Evolutionary conservation across 2,113 vertebrate genomes (phyloP).

Genomic region (Saimiri boliviensis): DNA sequence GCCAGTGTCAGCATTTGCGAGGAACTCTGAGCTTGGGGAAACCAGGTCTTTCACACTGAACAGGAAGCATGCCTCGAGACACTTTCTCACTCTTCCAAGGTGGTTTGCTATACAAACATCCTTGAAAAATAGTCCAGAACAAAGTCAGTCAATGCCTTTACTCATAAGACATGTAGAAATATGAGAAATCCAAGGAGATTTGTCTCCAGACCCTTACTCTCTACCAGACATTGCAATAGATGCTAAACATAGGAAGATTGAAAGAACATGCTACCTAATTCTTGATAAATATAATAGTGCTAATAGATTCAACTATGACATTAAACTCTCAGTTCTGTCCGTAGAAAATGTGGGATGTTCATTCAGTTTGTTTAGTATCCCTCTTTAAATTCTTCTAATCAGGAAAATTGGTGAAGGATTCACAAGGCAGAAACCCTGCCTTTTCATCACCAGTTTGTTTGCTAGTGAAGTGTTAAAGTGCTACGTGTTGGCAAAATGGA

Average conservation of each 20-base stretch:
- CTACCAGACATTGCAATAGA: neutral
- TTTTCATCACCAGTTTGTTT: neutral
- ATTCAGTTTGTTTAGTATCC: neutral
- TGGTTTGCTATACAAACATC: neutral
- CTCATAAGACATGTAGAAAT: neutral
- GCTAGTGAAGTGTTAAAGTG: neutral
- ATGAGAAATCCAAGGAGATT: neutral
- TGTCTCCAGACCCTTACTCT: neutral
- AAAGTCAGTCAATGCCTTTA: neutral
- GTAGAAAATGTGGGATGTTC: neutral
- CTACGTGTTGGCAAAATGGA: neutral
- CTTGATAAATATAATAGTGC: neutral
- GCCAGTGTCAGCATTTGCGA: neutral
- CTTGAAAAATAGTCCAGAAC: neutral
- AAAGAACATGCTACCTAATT: neutral
- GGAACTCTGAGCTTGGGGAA: neutral
- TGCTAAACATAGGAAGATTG: neutral
- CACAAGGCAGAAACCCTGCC: neutral
- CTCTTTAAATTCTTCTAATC: neutral
- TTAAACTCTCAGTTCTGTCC: neutral
- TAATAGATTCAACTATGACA: neutral
- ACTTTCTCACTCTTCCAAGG: neutral
- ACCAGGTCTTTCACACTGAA: neutral
- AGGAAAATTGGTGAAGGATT: neutral
- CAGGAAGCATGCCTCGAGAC: neutral